Conservation (phyloP, 2,113 vertebrate genomes). For the Limanda limanda region DNA sequence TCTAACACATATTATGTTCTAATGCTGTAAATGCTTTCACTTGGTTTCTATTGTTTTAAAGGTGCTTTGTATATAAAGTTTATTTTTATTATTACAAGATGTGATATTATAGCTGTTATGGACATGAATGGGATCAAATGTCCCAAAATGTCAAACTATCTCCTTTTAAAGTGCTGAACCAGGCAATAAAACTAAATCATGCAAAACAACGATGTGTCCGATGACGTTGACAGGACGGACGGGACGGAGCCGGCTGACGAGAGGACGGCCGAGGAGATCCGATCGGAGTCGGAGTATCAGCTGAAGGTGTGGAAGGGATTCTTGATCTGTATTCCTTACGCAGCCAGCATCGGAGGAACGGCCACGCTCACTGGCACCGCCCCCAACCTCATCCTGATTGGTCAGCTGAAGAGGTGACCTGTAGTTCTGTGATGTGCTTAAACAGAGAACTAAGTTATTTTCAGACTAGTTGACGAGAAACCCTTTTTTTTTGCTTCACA, state of each 20-base stretch:
- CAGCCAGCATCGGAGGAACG: conserved; percentile 95
- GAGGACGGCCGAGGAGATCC: conserved; percentile 78
- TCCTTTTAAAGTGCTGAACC: not conserved
- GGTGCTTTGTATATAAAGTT: too few relatives aligned
- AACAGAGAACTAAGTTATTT: fast-evolving
- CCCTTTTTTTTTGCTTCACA: conserved; percentile 65
- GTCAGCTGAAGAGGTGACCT: conserved; percentile 91
- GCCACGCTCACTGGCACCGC: conserved; percentile 94
- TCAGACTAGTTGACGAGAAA: not conserved
- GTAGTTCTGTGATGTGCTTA: not conserved
- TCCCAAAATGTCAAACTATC: not conserved
- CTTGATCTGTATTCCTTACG: conserved; percentile 95
- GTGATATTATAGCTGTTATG: too few relatives aligned
- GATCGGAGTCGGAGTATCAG: conserved; percentile 86
- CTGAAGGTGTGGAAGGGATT: conserved; percentile 96
- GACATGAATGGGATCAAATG: too few relatives aligned
- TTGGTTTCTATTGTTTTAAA: too few relatives aligned
- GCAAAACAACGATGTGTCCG: not conserved
- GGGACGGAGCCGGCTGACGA: conserved; percentile 77
- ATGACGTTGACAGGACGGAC: conserved; percentile 74
- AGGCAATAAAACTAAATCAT: not conserved
- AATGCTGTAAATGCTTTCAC: not conserved
- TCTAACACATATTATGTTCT: too few relatives aligned
- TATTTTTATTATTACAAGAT: too few relatives aligned
- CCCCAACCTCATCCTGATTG: conserved; percentile 95